Base-by-base conservation (phyloP, 2,113 vertebrate genomes). In the Anoplopoma fimbria region DNA sequence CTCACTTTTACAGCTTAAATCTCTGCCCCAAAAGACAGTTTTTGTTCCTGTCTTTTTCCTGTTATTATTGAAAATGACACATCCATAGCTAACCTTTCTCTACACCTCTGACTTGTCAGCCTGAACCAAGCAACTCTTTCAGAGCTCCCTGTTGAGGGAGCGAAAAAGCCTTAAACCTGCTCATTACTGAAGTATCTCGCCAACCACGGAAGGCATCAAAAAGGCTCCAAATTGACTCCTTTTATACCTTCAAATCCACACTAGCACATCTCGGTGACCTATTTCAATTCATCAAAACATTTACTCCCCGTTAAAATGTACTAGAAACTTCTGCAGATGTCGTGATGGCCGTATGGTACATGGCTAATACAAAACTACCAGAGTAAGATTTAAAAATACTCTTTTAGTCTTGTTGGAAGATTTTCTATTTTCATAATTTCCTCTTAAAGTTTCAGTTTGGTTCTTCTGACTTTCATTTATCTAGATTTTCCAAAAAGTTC, bases 161-260 rank as follows among this genome's bases (percentile, higher is more conserved):
- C 0, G 55, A 81, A 67, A 29, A 87, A 79, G 78, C 60, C 64
- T 79, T 85, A 77, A 90, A 92, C 81, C 82, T 86, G 34, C 86
- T 92, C 79, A 90, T 93, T 91, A 92, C 75, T 34, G 85, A 55
- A 62, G 25, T 83, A 80, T 79, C 81, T 87, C 55, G 42, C 65
- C 77, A 82, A 75, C 64, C 72, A 62, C 55, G 36, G 67, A 79
- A 60, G 65, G 77, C 86, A 84, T 89, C 87, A 92, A 88, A 88
- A 89, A 75, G 57, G 40, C 70, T 76, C 69, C 49, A 85, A 90
- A 90, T 82, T 79, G 81, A 87, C 82, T 89, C 69, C 58, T 75
- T 25, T 88, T 81, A 91, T 85, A 78, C 81, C 67, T 75, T 77
- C 67, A 85, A 89, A 85, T 87, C 83, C 81, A 85, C 79, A 82